These are phyloP conservation scores for Frieseomelitta varia DNA, from an alignment of 1,140 invertebrate genomes.

Conservation along the genomic window DNA sequence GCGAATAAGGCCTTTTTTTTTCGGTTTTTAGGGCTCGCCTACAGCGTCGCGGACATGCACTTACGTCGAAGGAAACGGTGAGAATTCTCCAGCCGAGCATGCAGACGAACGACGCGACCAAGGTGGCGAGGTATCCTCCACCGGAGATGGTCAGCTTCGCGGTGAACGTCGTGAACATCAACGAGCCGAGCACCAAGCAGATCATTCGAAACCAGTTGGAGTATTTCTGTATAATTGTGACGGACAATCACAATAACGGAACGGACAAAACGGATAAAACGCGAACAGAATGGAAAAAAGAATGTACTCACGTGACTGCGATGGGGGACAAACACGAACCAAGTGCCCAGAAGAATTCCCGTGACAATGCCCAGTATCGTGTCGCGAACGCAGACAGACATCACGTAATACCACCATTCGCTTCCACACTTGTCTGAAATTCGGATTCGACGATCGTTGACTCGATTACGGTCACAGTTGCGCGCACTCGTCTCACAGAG, in stretches of 20 bases:
- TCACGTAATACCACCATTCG: conserved; percentile 74
- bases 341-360: conserved; percentile 70
- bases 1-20: too few species aligned
- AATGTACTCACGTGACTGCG: conserved; percentile 72
- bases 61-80: conserved; percentile 67
- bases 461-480: too few species aligned
- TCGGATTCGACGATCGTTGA: too few species aligned
- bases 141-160: conserved; percentile 71
- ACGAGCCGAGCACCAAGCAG: conserved; percentile 66
- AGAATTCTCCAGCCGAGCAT: conserved; percentile 74
- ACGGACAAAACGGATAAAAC: background rate
- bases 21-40: too few species aligned
- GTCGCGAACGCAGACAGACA: conserved; percentile 71
- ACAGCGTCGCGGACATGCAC: background rate
- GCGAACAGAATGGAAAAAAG: background rate
- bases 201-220: conserved; percentile 67
- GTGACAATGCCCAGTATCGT: conserved; percentile 68
- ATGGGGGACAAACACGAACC: conserved; percentile 77
- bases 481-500: too few species aligned
- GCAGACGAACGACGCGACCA: conserved; percentile 73
- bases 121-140: conserved; percentile 73
- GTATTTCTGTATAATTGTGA: conserved; percentile 70
- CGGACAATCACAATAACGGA: too few species aligned
- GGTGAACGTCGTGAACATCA: conserved; percentile 71
- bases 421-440: conserved; percentile 48